Percentiles rank a stretch among this genome's conserved stretches.
These are phyloP conservation scores for Lagorchestes hirsutus DNA, from an alignment of 2,797 vertebrate species.

Conservation along the genomic window DNA sequence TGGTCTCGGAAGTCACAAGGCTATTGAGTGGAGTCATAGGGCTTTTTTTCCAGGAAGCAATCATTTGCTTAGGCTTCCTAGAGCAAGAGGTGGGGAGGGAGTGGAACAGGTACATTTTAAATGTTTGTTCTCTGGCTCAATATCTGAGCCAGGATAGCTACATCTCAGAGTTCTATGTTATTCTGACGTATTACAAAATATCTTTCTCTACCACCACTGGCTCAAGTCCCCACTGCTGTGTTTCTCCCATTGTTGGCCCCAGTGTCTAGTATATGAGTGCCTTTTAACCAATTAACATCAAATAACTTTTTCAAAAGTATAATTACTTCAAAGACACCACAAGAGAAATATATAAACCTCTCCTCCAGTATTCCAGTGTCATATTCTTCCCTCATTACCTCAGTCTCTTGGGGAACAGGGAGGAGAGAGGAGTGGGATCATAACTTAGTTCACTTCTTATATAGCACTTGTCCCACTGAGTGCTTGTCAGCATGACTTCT, in stretches of 20 bases:
- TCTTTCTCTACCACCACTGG: background rate
- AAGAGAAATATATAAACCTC: background rate
- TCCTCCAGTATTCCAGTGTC: background rate
- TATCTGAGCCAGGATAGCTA: background rate
- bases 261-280: background rate
- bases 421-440: background rate
- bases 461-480: background rate
- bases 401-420: background rate
- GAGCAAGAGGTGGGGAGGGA: background rate
- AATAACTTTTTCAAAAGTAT: background rate
- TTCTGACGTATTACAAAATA: background rate
- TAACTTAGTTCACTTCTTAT: background rate
- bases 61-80: background rate
- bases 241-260: background rate
- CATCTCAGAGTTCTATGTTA: background rate
- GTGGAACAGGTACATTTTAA: background rate
- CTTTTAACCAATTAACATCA: background rate
- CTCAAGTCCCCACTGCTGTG: background rate
- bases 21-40: background rate
- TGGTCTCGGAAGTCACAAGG: background rate
- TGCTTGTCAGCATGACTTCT: background rate
- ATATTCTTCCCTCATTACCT: background rate
- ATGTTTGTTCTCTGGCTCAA: background rate
- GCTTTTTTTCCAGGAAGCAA: background rate
- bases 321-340: background rate